phyloP scores from a whole-genome alignment of 2,888 invertebrate genomes.

The Ochropleura plecta region DNA sequence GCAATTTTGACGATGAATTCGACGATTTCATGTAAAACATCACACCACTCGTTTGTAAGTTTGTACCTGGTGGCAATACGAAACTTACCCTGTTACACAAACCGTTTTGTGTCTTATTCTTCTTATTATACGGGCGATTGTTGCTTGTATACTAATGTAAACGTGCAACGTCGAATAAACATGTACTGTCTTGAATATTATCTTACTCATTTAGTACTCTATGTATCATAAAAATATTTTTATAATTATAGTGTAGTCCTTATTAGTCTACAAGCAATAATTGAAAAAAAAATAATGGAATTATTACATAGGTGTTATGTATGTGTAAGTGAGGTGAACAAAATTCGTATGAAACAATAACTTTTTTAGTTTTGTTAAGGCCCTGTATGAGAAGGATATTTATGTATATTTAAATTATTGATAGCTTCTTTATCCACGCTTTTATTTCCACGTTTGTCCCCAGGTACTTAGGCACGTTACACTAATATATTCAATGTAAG shows the following conservation, averaged over 20 bases:
- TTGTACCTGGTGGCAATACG: slow-evolving; percentile 60
- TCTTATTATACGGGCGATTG: slow-evolving; percentile 52
- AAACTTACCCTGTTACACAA: slow-evolving; percentile 28
- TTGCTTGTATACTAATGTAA: slow-evolving; percentile 61
- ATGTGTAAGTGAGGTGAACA: slow-evolving; percentile 29
- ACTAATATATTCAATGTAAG: slow-evolving; percentile 55
- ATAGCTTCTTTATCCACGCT: slow-evolving; percentile 41
- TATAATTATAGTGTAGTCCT: slow-evolving; percentile 49
- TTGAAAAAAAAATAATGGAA: slow-evolving; percentile 23
- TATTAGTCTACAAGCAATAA: slow-evolving; percentile 56
- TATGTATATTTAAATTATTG: slow-evolving; percentile 57
- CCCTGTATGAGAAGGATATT: slow-evolving; percentile 29
- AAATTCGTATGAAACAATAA: slow-evolving; percentile 40
- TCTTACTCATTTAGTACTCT: slow-evolving; percentile 41
- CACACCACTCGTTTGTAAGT: slow-evolving; percentile 48
- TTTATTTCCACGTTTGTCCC: slow-evolving; percentile 57
- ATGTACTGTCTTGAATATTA: slow-evolving; percentile 52
- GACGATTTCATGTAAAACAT: slow-evolving; percentile 94
- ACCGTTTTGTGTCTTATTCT: slow-evolving; percentile 52
- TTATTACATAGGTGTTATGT: slow-evolving; percentile 41
- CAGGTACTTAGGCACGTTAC: slow-evolving; percentile 68
- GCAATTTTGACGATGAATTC: slow-evolving; percentile 92
- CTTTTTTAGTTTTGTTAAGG: slow-evolving; percentile 43
- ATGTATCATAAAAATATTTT: slow-evolving; percentile 55
- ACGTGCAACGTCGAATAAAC: slow-evolving; percentile 34